Percentiles rank a stretch among this genome's conserved stretches.
phyloP scores from a whole-genome alignment of 1,140 invertebrate species.

The Drosophila burlai region DNA sequence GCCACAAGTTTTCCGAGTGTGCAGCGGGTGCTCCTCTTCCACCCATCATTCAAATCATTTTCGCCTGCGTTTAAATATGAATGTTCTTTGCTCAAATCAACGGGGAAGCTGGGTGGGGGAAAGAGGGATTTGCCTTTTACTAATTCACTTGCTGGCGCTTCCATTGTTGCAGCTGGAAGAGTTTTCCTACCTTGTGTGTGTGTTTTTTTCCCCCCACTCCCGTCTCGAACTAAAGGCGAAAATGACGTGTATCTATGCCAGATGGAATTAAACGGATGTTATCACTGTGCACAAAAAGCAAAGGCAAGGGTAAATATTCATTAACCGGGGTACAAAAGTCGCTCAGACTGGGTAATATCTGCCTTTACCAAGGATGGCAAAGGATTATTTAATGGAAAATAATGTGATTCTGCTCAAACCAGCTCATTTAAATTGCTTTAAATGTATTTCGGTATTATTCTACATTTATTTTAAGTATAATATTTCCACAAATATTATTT shows the following conservation, averaged over 20 bases:
- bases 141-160: conserved; percentile 10
- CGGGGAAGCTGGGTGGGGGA: conserved; percentile 9
- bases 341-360: neutral
- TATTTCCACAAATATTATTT: neutral
- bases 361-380: neutral
- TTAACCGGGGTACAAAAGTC: neutral
- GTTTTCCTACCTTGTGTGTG: neutral
- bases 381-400: neutral
- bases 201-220: neutral
- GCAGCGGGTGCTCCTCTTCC: neutral
- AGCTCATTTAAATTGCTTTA: neutral
- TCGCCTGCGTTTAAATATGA: conserved; percentile 55
- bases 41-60: conserved; percentile 48
- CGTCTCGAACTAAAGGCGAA: neutral
- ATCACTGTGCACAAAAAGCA: conserved; percentile 3
- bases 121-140: conserved; percentile 18
- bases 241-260: neutral
- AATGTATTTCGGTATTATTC: neutral
- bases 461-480: too few relatives aligned
- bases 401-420: neutral
- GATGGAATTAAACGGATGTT: conserved; percentile 22
- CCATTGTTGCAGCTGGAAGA: conserved; percentile 1
- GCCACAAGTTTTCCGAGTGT: conserved; percentile 2
- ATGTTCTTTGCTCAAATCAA: conserved; percentile 41
- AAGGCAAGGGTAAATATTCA: conserved; percentile 6